Percentiles rank a stretch among this genome's conserved stretches.
These are phyloP conservation scores for Hanleya hanleyi DNA, from an alignment of 2,888 invertebrate genomes.

Conservation along the genomic window DNA sequence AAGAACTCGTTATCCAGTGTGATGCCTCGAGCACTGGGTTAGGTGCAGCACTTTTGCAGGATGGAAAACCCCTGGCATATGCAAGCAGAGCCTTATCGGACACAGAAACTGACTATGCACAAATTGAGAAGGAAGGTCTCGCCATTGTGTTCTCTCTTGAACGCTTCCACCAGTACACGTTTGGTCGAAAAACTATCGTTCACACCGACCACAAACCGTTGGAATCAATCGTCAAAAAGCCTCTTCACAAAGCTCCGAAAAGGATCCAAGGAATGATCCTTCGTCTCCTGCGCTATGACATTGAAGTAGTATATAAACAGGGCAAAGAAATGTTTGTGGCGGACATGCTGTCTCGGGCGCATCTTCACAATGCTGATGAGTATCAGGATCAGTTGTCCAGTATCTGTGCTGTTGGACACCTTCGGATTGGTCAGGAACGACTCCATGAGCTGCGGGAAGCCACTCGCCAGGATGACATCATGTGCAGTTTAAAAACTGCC, in stretches of 20 bases:
- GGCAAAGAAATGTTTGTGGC: slow-evolving; percentile 33
- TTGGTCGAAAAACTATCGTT: slow-evolving; percentile 13
- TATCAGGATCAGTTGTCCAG: too few species aligned
- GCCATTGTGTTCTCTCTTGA: slow-evolving; percentile 16
- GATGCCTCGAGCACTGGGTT: slow-evolving; percentile 13
- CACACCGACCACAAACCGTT: slow-evolving; percentile 21
- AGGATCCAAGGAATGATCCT: slow-evolving; percentile 16
- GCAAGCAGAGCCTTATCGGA: slow-evolving; percentile 19
- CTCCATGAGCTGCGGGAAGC: neutral
- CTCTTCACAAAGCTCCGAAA: neutral
- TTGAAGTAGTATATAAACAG: slow-evolving; percentile 2
- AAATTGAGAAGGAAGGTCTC: slow-evolving; percentile 31
- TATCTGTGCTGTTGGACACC: too few species aligned
- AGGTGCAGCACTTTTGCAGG: slow-evolving; percentile 14
- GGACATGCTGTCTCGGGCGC: slow-evolving; percentile 41
- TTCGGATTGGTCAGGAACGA: neutral
- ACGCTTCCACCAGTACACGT: slow-evolving; percentile 15
- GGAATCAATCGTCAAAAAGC: slow-evolving; percentile 12
- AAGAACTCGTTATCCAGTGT: slow-evolving; percentile 4
- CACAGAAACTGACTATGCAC: slow-evolving; percentile 20
- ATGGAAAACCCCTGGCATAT: slow-evolving; percentile 17
- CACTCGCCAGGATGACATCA: slow-evolving; percentile 12
- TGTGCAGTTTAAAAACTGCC: slow-evolving; percentile 8
- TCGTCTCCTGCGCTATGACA: slow-evolving; percentile 5
- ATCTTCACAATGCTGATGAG: slow-evolving; percentile 6